Percentiles rank a stretch among this genome's conserved stretches.
Conservation (phyloP, 2,113 vertebrate genomes). For the Chaetura pelagica region DNA sequence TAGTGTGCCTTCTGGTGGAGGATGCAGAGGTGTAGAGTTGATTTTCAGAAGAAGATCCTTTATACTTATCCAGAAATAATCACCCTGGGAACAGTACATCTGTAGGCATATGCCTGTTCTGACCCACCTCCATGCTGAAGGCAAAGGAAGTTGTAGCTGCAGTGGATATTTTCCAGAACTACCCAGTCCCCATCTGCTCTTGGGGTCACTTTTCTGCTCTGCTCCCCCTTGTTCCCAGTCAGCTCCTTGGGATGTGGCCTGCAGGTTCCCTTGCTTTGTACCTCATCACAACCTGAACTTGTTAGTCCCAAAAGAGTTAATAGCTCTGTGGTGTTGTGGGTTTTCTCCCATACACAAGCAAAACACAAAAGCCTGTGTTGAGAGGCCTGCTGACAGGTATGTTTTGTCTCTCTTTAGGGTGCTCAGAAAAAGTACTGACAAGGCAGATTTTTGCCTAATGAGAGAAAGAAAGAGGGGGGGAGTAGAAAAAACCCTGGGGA, state of each 20-base stretch:
- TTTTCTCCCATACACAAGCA: background rate
- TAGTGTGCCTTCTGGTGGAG: background rate
- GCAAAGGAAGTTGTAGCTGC: background rate
- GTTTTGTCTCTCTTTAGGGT: background rate
- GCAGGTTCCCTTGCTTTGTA: background rate
- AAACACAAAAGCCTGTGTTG: background rate
- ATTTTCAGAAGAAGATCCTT: background rate
- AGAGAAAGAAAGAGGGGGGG: background rate
- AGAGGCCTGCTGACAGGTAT: background rate
- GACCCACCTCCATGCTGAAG: background rate
- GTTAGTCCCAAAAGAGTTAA: background rate
- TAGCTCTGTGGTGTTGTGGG: background rate
- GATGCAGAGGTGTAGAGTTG: background rate
- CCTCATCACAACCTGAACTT: background rate
- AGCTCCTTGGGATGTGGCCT: background rate
- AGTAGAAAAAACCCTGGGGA: background rate
- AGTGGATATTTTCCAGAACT: background rate
- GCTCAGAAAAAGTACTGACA: background rate
- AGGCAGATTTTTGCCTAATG: background rate
- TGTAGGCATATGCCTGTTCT: background rate
- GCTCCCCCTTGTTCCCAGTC: background rate
- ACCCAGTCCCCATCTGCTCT: background rate
- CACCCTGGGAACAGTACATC: background rate
- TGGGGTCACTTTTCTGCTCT: background rate
- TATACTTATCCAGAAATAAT: background rate